phyloP scores from a whole-genome alignment of 1,140 invertebrate genomes.

The Drosophila willistoni region DNA sequence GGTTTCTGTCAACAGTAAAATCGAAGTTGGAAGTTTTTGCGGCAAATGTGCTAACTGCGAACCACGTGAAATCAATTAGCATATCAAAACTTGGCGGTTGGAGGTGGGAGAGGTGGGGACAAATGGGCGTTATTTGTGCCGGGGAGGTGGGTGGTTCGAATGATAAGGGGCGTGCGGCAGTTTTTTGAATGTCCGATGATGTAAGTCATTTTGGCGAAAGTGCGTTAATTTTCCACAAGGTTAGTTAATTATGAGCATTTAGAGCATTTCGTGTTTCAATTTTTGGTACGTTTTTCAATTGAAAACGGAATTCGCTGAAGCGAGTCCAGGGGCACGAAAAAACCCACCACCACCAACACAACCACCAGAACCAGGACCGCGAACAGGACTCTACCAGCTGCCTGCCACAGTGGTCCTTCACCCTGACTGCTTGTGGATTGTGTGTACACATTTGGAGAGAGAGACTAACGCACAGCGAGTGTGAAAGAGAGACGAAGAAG shows the following conservation, averaged over 20 bases:
- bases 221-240: slow-evolving; percentile 69
- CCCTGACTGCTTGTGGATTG: slow-evolving; percentile 30
- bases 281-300: slow-evolving; percentile 8
- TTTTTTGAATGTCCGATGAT: slow-evolving; percentile 40
- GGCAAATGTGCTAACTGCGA: slow-evolving; percentile 50
- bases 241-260: slow-evolving; percentile 55
- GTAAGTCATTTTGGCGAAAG: slow-evolving; percentile 67
- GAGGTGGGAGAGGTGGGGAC: background rate
- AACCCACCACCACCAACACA: slow-evolving; percentile 18
- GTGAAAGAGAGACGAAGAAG: slow-evolving; percentile 4
- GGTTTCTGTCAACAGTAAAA: slow-evolving; percentile 15
- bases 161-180: slow-evolving; percentile 27
- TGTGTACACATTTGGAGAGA: slow-evolving; percentile 20
- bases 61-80: slow-evolving; percentile 79
- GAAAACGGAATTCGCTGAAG: slow-evolving; percentile 14
- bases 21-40: background rate
- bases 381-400: slow-evolving; percentile 42
- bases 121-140: too few relatives aligned
- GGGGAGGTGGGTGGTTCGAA: background rate
- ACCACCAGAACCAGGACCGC: too few relatives aligned
- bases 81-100: slow-evolving; percentile 31
- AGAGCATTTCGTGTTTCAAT: slow-evolving; percentile 41
- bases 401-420: slow-evolving; percentile 41
- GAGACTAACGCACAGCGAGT: slow-evolving; percentile 40
- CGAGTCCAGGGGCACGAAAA: slow-evolving; percentile 24